Evolutionary conservation across 2,888 invertebrate genomes (phyloP), one percentile per base, ranked within the genome.

Genomic region (Stenotaenia linearis): DNA sequence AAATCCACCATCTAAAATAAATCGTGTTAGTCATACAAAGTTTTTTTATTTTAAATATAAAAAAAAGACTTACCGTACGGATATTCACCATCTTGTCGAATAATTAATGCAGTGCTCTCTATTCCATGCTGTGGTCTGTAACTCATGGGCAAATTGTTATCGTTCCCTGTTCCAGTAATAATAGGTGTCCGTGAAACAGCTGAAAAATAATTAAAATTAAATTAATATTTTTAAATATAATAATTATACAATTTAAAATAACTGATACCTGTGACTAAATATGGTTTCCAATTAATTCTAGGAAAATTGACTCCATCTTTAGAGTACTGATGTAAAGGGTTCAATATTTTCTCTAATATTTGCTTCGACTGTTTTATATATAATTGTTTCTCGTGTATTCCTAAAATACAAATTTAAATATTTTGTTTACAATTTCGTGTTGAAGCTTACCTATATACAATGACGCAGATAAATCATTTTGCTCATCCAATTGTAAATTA

Each of bases 251-350:
- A n/a, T n/a, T n/a, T n/a, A n/a, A n/a, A 77, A 25, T 5, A 21
- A 74, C 3, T 0, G 30, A 75, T 61, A 81, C 81, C 85, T 74
- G 85, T 85, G 74, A 84, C 85, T 4, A 87, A 82, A 80, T 86
- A 86, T 5, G 87, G 87, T 80, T 84, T 85, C 87, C 87, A 87
- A 4, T 83, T 80, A 4, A 87, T 85, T 18, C 83, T 80, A 0
- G 85, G 85, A 77, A 84, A 77, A 35, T 12, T 75, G 21, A 23
- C 23, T 35, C 76, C 56, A 12, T 74, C 30, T 4, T 12, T n/a
- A 28, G 32, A 37, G n/a, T 32, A 23, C 21, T 23, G 12, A 78
- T 28, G 50, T 18, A 18, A n/a, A 6, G 78, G 56, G 12, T 25
- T 15, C 15, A 23, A 9, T 9, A 78, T 56, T n/a, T 45, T 56